phyloP scores from a whole-genome alignment of 2,113 vertebrate species.

The Rattus norvegicus region GRCr8 NC_086037.1:43889001-43889500 shows the following conservation, averaged over 20 bases:
- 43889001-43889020: not conserved
- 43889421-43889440: too few species aligned
- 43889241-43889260: too few species aligned
- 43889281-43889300: constrained; percentile 21
- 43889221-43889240: too few species aligned
- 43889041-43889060: not conserved
- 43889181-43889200: too few species aligned
- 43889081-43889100: too few species aligned
- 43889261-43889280: too few species aligned
- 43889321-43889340: constrained; percentile 37
- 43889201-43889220: too few species aligned
- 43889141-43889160: too few species aligned
- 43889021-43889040: constrained; percentile 9
- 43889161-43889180: too few species aligned
- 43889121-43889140: too few species aligned
- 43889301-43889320: constrained; percentile 37
- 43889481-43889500: constrained; percentile 70
- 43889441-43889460: not conserved
- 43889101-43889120: too few species aligned
- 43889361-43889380: constrained; percentile 45
- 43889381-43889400: constrained; percentile 48
- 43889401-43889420: constrained; percentile 66
- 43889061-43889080: too few species aligned
- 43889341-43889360: not conserved
- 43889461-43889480: constrained; percentile 67